Conservation (phyloP, 2,797 vertebrate species). For the Spondyliosoma cantharus region DNA sequence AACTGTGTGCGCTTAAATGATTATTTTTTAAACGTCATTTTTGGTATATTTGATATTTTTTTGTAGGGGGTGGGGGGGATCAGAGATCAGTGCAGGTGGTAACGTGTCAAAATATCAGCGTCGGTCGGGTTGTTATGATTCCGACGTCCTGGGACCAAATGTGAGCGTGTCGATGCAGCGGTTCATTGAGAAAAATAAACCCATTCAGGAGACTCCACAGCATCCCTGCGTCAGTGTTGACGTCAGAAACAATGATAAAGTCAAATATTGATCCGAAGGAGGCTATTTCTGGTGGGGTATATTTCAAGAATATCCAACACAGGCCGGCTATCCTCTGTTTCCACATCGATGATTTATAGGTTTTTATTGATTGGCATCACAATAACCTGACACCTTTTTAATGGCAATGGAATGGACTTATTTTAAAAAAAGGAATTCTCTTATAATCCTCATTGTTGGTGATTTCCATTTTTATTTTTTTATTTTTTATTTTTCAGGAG, state of each 20-base stretch:
- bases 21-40: neutral
- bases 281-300: constrained; percentile 83
- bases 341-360: constrained; percentile 5
- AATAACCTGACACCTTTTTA: constrained; percentile 1
- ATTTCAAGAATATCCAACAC: constrained; percentile 73
- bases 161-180: constrained; percentile 84
- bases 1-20: constrained; percentile 37
- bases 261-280: constrained; percentile 88
- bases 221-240: constrained; percentile 95
- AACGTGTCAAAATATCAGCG: constrained; percentile 2
- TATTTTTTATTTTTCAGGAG: no score
- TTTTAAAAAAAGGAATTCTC: neutral
- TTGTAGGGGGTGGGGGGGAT: neutral
- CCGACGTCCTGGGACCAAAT: constrained; percentile 77
- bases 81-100: neutral
- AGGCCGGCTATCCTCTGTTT: constrained; percentile 31
- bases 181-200: constrained; percentile 98
- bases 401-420: neutral
- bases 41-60: neutral
- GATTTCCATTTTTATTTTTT: constrained; percentile 38
- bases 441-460: constrained; percentile 14
- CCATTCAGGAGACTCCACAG: constrained; percentile 99
- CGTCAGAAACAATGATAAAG: constrained; percentile 97
- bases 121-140: constrained; percentile 69
- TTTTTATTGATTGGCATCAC: constrained; percentile 4